These are phyloP conservation scores for Megalopta genalis DNA, from an alignment of 1,140 invertebrate species.

Conservation along the genomic window DNA sequence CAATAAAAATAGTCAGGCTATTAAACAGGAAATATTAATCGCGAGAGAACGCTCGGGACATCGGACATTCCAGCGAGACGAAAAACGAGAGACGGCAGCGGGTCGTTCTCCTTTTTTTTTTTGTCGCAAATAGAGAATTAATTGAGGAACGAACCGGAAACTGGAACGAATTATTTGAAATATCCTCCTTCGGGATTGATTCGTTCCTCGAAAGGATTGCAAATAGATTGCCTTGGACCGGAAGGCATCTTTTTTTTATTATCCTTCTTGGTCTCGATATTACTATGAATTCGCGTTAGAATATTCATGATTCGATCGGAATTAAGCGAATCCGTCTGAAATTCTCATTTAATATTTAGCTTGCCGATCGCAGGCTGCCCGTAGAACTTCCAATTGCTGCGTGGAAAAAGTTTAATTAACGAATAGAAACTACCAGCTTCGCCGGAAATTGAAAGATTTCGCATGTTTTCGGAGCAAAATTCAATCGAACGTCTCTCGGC, in stretches of 20 bases:
- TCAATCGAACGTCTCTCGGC: too few relatives aligned
- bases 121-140: constrained; percentile 18
- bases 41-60: constrained; percentile 3
- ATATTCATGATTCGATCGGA: constrained; percentile 38
- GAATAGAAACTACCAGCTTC: too few relatives aligned
- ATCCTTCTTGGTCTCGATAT: constrained; percentile 21
- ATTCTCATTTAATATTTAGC: not conserved
- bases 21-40: constrained; percentile 44
- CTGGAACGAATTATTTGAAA: constrained; percentile 14
- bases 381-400: too few relatives aligned
- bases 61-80: not conserved
- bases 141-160: constrained; percentile 2
- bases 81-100: not conserved
- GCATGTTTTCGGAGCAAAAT: too few relatives aligned
- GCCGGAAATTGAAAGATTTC: too few relatives aligned
- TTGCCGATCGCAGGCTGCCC: not conserved
- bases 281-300: constrained; percentile 5
- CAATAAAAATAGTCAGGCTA: constrained; percentile 23
- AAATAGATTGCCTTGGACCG: constrained; percentile 9
- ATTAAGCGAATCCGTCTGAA: not conserved
- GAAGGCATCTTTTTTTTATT: constrained; percentile 40
- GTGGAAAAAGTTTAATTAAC: too few relatives aligned
- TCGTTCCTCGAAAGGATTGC: constrained; percentile 41
- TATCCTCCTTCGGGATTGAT: constrained; percentile 18
- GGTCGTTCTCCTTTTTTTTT: not conserved